These are phyloP conservation scores for Stenotaenia linearis DNA, from an alignment of 2,888 invertebrate species.

Conservation along the genomic window DNA sequence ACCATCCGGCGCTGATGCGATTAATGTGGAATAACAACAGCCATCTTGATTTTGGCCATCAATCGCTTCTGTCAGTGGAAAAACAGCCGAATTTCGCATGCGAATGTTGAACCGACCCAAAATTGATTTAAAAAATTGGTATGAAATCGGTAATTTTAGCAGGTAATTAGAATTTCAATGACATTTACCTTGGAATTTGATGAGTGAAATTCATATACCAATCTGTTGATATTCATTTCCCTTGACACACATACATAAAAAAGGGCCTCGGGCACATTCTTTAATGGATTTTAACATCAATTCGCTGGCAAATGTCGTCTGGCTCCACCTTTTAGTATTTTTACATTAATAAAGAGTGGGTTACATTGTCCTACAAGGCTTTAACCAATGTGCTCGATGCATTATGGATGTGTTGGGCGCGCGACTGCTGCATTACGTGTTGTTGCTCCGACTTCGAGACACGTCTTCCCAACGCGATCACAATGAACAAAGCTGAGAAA, in stretches of 20 bases:
- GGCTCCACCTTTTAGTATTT: not conserved
- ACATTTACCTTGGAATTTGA: too few relatives aligned
- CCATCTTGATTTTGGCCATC: too few relatives aligned
- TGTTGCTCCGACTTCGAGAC: constrained; percentile 5
- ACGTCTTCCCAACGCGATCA: not conserved
- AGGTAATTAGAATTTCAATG: too few relatives aligned
- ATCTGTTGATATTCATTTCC: not conserved
- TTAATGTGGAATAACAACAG: too few relatives aligned
- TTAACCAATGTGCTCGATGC: not conserved
- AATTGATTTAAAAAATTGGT: too few relatives aligned
- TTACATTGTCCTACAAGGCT: not conserved
- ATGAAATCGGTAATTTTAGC: too few relatives aligned
- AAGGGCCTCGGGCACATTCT: not conserved
- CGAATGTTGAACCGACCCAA: too few relatives aligned
- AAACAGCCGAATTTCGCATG: too few relatives aligned
- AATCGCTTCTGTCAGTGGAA: too few relatives aligned
- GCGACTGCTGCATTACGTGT: not conserved
- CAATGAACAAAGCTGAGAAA: constrained; percentile 19
- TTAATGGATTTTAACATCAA: not conserved
- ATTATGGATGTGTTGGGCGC: not conserved
- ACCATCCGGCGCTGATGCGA: too few relatives aligned
- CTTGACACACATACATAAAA: not conserved
- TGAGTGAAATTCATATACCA: not conserved
- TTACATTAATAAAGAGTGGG: not conserved
- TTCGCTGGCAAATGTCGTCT: not conserved